Evolutionary conservation across 2,797 vertebrate genomes (phyloP).

Genomic region (Leontocebus nigricollis): DNA sequence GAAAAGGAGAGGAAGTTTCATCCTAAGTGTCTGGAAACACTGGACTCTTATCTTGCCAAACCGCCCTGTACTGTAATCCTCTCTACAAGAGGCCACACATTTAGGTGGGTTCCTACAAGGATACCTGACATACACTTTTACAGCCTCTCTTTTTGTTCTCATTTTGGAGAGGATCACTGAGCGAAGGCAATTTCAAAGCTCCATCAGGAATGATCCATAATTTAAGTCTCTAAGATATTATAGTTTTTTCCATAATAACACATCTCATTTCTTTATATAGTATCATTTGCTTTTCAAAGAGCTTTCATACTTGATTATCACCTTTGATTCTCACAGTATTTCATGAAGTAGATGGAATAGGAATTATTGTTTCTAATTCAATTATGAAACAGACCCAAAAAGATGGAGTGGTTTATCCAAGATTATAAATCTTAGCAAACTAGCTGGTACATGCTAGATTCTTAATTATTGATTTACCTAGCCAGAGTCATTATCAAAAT

Average conservation of each 20-base stretch:
- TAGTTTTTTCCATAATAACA: slow-evolving; percentile 15
- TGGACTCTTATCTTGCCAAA: neutral
- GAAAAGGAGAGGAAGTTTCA: neutral
- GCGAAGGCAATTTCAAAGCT: slow-evolving; percentile 20
- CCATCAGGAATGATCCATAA: neutral
- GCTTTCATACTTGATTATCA: slow-evolving; percentile 18
- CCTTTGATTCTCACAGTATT: slow-evolving; percentile 20
- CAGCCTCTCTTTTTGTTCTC: neutral
- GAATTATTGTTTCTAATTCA: neutral
- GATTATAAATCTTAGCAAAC: neutral
- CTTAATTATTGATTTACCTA: neutral
- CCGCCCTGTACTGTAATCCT: neutral
- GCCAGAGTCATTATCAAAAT: slow-evolving; percentile 11
- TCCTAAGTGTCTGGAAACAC: neutral
- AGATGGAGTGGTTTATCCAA: neutral
- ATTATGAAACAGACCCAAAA: neutral
- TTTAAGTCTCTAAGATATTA: slow-evolving; percentile 21
- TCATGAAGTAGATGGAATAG: neutral
- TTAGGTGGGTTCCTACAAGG: neutral
- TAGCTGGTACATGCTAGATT: neutral
- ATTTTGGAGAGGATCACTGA: neutral
- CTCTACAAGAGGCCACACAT: neutral
- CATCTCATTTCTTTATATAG: slow-evolving; percentile 12
- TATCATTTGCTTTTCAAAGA: neutral
- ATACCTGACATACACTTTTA: neutral